Conservation (phyloP, 2,797 vertebrate species). For the Rhinoraja longicauda region DNA sequence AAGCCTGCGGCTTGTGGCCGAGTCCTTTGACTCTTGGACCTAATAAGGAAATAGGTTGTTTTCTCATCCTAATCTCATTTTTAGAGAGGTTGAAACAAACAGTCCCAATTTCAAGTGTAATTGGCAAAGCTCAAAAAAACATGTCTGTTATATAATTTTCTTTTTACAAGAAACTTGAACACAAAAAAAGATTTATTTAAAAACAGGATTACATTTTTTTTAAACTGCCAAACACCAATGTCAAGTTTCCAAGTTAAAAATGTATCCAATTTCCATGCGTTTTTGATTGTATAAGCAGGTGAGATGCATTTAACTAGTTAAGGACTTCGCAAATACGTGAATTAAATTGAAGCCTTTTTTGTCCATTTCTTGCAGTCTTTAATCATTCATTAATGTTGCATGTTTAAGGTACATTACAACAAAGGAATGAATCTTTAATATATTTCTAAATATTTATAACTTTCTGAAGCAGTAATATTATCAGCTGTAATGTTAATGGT, state of each 20-base stretch:
- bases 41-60: constrained; percentile 99
- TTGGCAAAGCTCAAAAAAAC: constrained; percentile 80
- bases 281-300: constrained; percentile 45
- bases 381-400: constrained; percentile 32
- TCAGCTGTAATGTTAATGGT: background rate
- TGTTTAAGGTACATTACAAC: background rate
- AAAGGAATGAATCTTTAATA: background rate
- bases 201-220: constrained; percentile 63
- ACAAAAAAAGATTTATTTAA: constrained; percentile 51
- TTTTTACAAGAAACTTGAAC: constrained; percentile 53
- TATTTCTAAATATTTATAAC: constrained; percentile 1
- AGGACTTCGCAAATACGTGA: background rate
- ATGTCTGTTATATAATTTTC: constrained; percentile 67
- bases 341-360: constrained; percentile 23
- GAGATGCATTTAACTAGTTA: constrained; percentile 39
- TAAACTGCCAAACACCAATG: constrained; percentile 51
- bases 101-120: constrained; percentile 79
- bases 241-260: constrained; percentile 48
- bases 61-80: constrained; percentile 81
- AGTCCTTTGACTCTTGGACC: constrained; percentile 95
- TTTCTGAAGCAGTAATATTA: background rate
- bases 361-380: background rate
- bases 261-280: constrained; percentile 46
- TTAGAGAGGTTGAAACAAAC: constrained; percentile 77
- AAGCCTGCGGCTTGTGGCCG: constrained; percentile 85